Conservation (phyloP, 2,113 vertebrate species). For the Pangasianodon hypophthalmus region DNA sequence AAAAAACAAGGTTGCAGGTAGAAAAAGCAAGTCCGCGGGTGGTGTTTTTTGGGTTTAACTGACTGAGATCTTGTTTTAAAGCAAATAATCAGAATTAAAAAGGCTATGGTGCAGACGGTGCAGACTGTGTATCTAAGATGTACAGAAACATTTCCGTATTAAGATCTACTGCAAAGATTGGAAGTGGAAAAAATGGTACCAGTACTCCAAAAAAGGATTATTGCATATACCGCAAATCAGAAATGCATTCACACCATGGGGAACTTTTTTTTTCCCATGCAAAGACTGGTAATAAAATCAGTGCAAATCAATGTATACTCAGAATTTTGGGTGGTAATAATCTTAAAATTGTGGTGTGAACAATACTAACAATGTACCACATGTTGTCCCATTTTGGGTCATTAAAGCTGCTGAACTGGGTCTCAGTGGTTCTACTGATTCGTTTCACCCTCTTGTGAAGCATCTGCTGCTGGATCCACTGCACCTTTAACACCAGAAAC, state of each 20-base stretch:
- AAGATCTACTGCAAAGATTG: background rate
- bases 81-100: background rate
- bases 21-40: background rate
- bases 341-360: background rate
- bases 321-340: background rate
- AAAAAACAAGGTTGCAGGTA: background rate
- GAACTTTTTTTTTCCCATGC: background rate
- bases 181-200: background rate
- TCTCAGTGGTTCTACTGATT: slow-evolving; percentile 72
- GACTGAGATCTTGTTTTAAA: background rate
- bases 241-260: background rate
- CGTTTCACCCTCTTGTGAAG: slow-evolving; percentile 85
- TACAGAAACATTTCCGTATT: background rate
- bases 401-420: slow-evolving; percentile 69
- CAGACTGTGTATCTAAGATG: background rate
- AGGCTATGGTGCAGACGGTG: background rate
- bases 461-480: slow-evolving; percentile 94
- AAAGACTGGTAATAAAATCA: background rate
- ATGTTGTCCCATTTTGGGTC: slow-evolving; percentile 86
- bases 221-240: background rate
- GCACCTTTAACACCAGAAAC: slow-evolving; percentile 78
- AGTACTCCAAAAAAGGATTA: background rate
- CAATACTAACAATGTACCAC: slow-evolving; percentile 89
- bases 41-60: background rate
- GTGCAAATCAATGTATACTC: background rate